Evolutionary conservation across 2,113 vertebrate species (phyloP).

Genomic region (Xiphophorus hellerii): DNA sequence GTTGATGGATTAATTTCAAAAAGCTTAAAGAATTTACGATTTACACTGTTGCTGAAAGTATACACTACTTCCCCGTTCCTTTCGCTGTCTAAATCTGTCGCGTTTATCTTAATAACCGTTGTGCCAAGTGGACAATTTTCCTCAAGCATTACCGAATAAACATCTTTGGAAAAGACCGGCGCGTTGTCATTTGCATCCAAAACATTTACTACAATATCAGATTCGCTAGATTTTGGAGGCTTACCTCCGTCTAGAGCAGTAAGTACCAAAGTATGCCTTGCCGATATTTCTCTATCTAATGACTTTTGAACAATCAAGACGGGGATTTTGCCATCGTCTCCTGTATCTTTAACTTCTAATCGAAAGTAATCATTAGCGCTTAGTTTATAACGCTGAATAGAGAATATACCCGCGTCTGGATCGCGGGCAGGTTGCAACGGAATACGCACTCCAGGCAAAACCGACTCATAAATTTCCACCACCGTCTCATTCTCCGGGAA

Average conservation of each 20-base stretch:
- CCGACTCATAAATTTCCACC: slow-evolving; percentile 68
- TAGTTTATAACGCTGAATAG: slow-evolving; percentile 75
- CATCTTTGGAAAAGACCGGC: slow-evolving; percentile 60
- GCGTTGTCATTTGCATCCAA: slow-evolving; percentile 76
- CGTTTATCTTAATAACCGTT: slow-evolving; percentile 67
- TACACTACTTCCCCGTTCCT: slow-evolving; percentile 68
- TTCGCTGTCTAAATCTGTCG: slow-evolving; percentile 73
- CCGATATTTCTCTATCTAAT: slow-evolving; percentile 64
- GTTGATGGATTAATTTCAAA: slow-evolving; percentile 64
- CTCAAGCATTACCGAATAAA: slow-evolving; percentile 27
- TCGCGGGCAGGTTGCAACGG: slow-evolving; percentile 61
- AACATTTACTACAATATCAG: slow-evolving; percentile 56
- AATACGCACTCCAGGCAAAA: slow-evolving; percentile 53
- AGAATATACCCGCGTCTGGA: slow-evolving; percentile 56
- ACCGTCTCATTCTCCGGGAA: slow-evolving; percentile 54
- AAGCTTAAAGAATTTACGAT: slow-evolving; percentile 16
- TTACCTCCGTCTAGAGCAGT: slow-evolving; percentile 72
- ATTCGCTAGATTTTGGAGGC: slow-evolving; percentile 50
- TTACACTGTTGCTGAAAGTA: slow-evolving; percentile 61
- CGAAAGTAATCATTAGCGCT: slow-evolving; percentile 69
- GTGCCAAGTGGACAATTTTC: slow-evolving; percentile 59
- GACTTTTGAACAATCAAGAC: slow-evolving; percentile 69
- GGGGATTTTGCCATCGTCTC: slow-evolving; percentile 61
- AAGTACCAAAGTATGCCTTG: slow-evolving; percentile 44
- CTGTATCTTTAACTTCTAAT: slow-evolving; percentile 67